Evolutionary conservation across 2,888 invertebrate genomes (phyloP), one percentile per base, ranked within the genome.

Genomic region (Ophion costatus): DNA sequence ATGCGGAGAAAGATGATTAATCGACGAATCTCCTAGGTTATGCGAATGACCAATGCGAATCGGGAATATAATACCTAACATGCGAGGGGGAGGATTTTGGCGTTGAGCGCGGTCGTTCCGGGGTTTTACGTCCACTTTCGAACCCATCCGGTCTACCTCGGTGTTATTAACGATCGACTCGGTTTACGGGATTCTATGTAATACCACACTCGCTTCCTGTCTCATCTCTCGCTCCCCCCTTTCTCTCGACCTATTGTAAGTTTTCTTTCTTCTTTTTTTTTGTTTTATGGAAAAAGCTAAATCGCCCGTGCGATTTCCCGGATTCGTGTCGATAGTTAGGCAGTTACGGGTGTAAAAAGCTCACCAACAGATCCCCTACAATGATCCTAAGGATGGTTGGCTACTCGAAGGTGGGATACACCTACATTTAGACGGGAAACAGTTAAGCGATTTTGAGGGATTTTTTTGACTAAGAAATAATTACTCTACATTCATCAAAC

Each of bases 111-210:
- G 83, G 75, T 86, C 76, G 82, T 82, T 84, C 63, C 78, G 82
- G 75, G 74, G 78, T 87, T 85, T 85, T 85, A 71, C 81, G 78
- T 87, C 81, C 83, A 86, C 85, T 83, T 85, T 81, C 64, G 75
- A 83, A 73, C 76, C 80, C 78, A 78, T 82, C 81, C 84, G 84
- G 81, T 74, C 67, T 78, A 74, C 71, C 80, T 74, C 78, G 33
- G 78, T 70, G 75, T 84, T 84, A 84, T 84, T 84, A 84, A 84
- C 84, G 84, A 84, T 84, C 81, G 84, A 75, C 75, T 79, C 82
- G 69, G 80, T 78, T 81, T 73, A 70, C 77, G 78, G 38, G 69
- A 59, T 69, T 61, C 57, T 71, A 79, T 56, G 66, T 57, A 59
- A 84, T 82, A 38, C 33, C 69, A 81, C 70, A 75, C 38, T 70